Base-by-base conservation (phyloP, 1,140 invertebrate genomes). In the Platorchestia sp. region DNA sequence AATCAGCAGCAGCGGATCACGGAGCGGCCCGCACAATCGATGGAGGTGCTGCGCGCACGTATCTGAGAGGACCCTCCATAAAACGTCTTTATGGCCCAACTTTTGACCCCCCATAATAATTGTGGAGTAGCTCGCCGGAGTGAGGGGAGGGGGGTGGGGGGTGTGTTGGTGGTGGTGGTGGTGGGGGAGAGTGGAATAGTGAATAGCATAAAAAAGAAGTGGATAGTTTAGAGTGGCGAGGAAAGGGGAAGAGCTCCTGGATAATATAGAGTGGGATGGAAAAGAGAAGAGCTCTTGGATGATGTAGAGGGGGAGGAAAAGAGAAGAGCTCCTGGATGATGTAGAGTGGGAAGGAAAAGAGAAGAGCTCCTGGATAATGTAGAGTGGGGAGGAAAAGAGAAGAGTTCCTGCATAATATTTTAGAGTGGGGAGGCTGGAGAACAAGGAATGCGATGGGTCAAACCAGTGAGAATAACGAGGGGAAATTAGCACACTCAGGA, bases 41-140 rank as follows among this genome's bases (percentile, higher is more conserved):
- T 93, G 36, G 47, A 93, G 43, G 36, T 42, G 14, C 14, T 47
- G 43, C 41, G 5, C 91, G 45, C 91, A 93, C 91, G 91, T 93
- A 45, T 45, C 91, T 93, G 43, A n/a, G 91, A 44, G 41, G 43
- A 44, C 45, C 43, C 91, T 45, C 87, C 91, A 47, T 93, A 93
- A 93, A 93, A 44, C 44, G 43, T n/a, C 45, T 93, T 93, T 93
- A 93, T 47, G 91, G 91, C 40, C 91, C 45, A 93, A 93, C 91
- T 93, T 93, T 45, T 93, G 43, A 93, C 91, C 91, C 45, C 41
- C 91, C 43, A 40, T 93, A 93, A 93, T 93, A 93, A 93, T 93
- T 93, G 91, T 93, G 91, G 91, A 93, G 91, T 45, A 44, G 44
- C 89, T 42, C 22, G 86, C 19, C 7, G 43, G 89, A 43, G 89